phyloP scores from a whole-genome alignment of 2,888 invertebrate species.

The Zonitis immaculata region DNA sequence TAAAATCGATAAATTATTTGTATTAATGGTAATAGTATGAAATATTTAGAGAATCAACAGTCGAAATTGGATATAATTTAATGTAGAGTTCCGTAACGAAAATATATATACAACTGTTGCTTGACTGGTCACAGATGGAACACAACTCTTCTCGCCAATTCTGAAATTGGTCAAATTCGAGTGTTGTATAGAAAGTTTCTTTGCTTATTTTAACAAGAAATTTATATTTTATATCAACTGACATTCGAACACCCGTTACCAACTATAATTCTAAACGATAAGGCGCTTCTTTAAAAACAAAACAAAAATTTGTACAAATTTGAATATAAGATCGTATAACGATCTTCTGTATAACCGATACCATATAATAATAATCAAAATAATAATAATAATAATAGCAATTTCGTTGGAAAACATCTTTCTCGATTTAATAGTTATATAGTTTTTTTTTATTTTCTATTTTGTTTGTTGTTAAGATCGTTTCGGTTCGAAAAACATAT shows the following conservation, averaged over 20 bases:
- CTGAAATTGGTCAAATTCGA: not conserved
- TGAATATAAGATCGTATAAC: no score
- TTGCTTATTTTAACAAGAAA: not conserved
- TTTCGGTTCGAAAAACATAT: slow-evolving; percentile 4
- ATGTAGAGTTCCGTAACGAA: not conserved
- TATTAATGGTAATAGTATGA: not conserved
- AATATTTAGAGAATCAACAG: not conserved
- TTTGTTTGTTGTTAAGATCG: no score
- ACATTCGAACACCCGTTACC: not conserved
- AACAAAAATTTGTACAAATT: not conserved
- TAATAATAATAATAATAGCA: no score
- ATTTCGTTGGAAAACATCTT: not conserved
- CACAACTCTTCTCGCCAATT: no score
- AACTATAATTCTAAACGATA: no score
- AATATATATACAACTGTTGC: slow-evolving; percentile 15
- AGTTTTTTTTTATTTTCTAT: slow-evolving; percentile 8
- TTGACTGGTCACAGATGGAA: no score
- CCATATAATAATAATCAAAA: no score
- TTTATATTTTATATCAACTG: not conserved
- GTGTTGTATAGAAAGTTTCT: not conserved
- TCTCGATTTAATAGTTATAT: not conserved
- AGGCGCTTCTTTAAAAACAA: no score
- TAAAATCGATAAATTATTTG: not conserved
- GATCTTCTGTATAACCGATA: no score
- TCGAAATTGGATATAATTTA: not conserved